Evolutionary conservation across 2,888 invertebrate genomes (phyloP), one percentile per base, ranked within the genome.

Genomic region (Heteromyza rotundicornis): DNA sequence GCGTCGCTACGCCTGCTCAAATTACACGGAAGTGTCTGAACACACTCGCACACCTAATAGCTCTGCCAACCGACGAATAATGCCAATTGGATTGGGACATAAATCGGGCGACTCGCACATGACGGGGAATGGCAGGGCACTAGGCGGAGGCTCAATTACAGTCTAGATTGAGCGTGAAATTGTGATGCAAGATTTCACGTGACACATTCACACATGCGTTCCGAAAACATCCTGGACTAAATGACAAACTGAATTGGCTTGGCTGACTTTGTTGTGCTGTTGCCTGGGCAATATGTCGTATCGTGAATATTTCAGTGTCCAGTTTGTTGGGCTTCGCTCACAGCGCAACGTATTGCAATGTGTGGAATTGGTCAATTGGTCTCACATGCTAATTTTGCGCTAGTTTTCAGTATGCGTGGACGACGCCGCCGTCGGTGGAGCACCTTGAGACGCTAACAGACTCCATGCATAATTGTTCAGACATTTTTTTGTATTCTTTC

Each of bases 121-220:
- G 10, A n/a, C 8, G 40, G 40, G 32, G 32, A 8, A 12, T 32
- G 32, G n/a, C n/a, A n/a, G n/a, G n/a, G n/a, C 27, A 10, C 7
- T 27, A 7, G 14, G 50, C 50, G 50, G 76, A 73, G 76, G 80
- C 80, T 81, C 80, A 79, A 82, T 81, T 79, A 78, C 79, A 67
- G 67, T 70, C 61, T 67, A 77, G 76, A 82, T 82, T 81, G 80
- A 77, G 81, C 82, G 76, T 82, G 70, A 82, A 82, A 82, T 81
- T 78, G 79, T 80, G 72, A 78, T 73, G 78, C 74, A 72, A 75
- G 74, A 76, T 72, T 76, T 75, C 76, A 76, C 71, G 74, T 78
- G 73, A 73, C 72, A 78, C 70, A 70, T 66, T 64, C 64, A 59
- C 59, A 59, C 53, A 58, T 57, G 60, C 52, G 51, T 24, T 40